Percentiles rank a stretch among this genome's conserved stretches.
Conservation (phyloP, 1,140 invertebrate genomes). For the Brachionus plicatilis region DNA sequence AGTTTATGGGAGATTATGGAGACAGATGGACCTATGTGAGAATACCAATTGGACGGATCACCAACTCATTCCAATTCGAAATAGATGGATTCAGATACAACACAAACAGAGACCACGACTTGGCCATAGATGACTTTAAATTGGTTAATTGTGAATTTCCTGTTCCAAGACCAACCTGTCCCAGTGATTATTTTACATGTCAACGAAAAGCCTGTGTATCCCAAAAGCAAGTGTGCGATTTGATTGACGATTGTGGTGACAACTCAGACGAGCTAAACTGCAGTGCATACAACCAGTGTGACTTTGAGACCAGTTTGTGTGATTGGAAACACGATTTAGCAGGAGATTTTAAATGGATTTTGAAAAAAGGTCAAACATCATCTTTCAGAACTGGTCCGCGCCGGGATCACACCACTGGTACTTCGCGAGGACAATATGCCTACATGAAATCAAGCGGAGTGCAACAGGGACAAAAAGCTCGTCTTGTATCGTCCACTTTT, state of each 20-base stretch:
- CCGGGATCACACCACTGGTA: slow-evolving; percentile 65
- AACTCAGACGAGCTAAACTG: slow-evolving; percentile 25
- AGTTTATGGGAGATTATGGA: slow-evolving; percentile 63
- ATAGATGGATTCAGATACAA: slow-evolving; percentile 42
- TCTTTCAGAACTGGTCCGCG: slow-evolving; percentile 67
- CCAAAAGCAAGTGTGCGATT: neutral
- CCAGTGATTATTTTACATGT: slow-evolving; percentile 48
- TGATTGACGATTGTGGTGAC: slow-evolving; percentile 41
- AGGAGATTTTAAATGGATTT: slow-evolving; percentile 46
- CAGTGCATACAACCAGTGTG: neutral
- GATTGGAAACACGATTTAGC: slow-evolving; percentile 48
- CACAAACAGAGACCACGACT: slow-evolving; percentile 44
- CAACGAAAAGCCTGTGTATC: slow-evolving; percentile 48
- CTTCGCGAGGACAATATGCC: neutral
- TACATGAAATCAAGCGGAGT: neutral
- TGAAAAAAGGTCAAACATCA: slow-evolving; percentile 44
- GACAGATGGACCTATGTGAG: slow-evolving; percentile 67
- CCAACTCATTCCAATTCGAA: slow-evolving; percentile 60
- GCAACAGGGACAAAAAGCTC: neutral
- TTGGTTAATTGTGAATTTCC: slow-evolving; percentile 53
- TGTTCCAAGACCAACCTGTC: slow-evolving; percentile 43
- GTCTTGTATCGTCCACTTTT: neutral
- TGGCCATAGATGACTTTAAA: slow-evolving; percentile 54
- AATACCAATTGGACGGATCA: slow-evolving; percentile 61
- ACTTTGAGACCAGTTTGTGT: slow-evolving; percentile 44